Percentiles rank a stretch among this genome's conserved stretches.
These are phyloP conservation scores for Desoria tigrina DNA, from an alignment of 2,888 invertebrate genomes.

Conservation along the genomic window DNA sequence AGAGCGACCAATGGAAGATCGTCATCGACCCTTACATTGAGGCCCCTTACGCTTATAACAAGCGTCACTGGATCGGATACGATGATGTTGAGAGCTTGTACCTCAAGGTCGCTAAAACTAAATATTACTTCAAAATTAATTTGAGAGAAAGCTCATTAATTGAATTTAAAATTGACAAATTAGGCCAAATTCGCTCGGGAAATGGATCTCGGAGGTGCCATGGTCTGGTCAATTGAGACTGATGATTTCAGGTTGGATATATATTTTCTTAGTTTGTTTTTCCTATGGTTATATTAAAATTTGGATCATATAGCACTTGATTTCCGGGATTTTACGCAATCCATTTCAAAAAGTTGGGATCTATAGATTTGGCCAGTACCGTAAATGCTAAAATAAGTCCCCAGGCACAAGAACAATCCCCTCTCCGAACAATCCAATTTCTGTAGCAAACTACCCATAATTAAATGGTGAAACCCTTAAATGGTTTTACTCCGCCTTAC, in stretches of 20 bases:
- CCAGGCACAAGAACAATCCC: too few relatives aligned
- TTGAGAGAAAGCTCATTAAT: not conserved
- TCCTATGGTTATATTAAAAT: too few relatives aligned
- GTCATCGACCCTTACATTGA: conserved; percentile 62
- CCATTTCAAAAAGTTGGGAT: too few relatives aligned
- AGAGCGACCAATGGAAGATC: conserved; percentile 59
- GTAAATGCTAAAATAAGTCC: too few relatives aligned
- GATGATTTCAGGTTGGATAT: conserved; percentile 51
- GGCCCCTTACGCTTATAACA: conserved; percentile 66
- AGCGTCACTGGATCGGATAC: conserved; percentile 69
- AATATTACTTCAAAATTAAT: not conserved
- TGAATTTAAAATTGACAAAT: not conserved
- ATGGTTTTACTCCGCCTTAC: too few relatives aligned
- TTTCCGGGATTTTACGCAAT: too few relatives aligned
- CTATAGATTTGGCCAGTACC: too few relatives aligned
- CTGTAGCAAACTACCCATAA: too few relatives aligned
- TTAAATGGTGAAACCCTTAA: too few relatives aligned
- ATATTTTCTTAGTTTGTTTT: too few relatives aligned
- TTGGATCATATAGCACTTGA: too few relatives aligned
- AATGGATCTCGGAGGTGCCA: conserved; percentile 41
- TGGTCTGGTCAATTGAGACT: conserved; percentile 51
- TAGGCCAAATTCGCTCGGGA: conserved; percentile 35
- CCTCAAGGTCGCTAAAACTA: conserved; percentile 59
- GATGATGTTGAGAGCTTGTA: conserved; percentile 65
- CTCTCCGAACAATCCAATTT: too few relatives aligned